These are phyloP conservation scores for Hippocampus barbouri DNA, from an alignment of 2,113 vertebrate species.

Conservation along the genomic window DNA sequence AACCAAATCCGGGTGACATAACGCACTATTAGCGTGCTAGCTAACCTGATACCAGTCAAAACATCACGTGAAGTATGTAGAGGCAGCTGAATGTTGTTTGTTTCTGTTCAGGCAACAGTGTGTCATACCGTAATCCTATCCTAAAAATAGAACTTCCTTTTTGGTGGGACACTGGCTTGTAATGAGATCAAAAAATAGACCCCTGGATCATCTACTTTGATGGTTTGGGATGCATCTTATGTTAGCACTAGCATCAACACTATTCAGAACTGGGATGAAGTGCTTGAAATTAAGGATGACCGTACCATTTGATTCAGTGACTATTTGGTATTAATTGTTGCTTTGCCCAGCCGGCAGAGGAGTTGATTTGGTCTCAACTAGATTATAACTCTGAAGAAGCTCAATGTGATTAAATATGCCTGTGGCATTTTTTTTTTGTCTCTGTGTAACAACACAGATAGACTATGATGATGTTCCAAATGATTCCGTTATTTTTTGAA, in stretches of 20 bases:
- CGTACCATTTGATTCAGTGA: background rate
- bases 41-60: background rate
- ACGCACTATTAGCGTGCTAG: background rate
- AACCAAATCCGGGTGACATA: background rate
- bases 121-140: background rate
- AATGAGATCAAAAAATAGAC: background rate
- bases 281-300: background rate
- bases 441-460: background rate
- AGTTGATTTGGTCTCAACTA: background rate
- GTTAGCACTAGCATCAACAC: background rate
- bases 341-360: background rate
- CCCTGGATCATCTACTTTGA: background rate
- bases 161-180: background rate
- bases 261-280: background rate
- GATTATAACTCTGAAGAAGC: background rate
- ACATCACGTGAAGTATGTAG: background rate
- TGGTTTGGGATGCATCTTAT: background rate
- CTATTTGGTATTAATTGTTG: background rate
- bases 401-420: background rate
- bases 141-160: constrained; percentile 1
- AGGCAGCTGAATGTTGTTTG: constrained; percentile 8
- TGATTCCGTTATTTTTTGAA: too few species aligned
- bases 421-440: background rate
- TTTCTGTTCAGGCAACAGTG: background rate
- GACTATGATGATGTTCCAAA: too few species aligned